Evolutionary conservation across 1,140 invertebrate species (phyloP), one percentile per base, ranked within the genome.

Genomic region (Diuraphis noxia): DNA sequence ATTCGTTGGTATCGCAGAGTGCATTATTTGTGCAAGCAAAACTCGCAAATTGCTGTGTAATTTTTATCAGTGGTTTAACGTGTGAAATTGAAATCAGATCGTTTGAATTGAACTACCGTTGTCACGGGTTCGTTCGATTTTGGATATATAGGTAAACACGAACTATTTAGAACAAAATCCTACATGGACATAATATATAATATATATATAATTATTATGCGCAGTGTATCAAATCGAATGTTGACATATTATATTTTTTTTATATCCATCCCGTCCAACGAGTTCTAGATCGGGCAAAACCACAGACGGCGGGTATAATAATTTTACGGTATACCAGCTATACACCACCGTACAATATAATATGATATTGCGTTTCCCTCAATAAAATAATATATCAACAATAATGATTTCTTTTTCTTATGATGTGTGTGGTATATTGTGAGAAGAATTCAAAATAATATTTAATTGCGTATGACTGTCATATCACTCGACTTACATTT

Each of bases 71-170:
- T 36, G 77, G 7, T 41, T 43, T 84, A 85, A 43, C 8, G 82
- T 85, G 82, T 43, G 43, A 43, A 85, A 82, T 82, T 41, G 25
- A 85, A 85, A 85, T n/a, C 82, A 43, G 41, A 85, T 46, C 40
- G 10, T 85, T 85, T 34, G 82, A 85, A 46, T 46, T 46, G 46
- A 46, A 46, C 17, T 85, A 85, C 41, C 82, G 82, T 43, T 85
- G 81, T 82, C 79, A 10, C 38, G 25, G 36, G 21, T 79, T 10
- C 36, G 2, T 79, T 21, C 79, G 23, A 41, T 25, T 43, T 13
- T 13, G n/a, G n/a, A n/a, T n/a, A 49, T 49, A 49, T 49, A 23
- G 46, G 46, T 49, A 43, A n/a, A 43, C 23, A n/a, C 25, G 30
- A 34, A 23, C n/a, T 85, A 46, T 46, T 43, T 46, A 85, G 30